A percentile compares a stretch with the other conserved stretches of the same genome.
Evolutionary conservation across 2,888 invertebrate genomes (phyloP).

Genomic region (Calameuta idolon): DNA sequence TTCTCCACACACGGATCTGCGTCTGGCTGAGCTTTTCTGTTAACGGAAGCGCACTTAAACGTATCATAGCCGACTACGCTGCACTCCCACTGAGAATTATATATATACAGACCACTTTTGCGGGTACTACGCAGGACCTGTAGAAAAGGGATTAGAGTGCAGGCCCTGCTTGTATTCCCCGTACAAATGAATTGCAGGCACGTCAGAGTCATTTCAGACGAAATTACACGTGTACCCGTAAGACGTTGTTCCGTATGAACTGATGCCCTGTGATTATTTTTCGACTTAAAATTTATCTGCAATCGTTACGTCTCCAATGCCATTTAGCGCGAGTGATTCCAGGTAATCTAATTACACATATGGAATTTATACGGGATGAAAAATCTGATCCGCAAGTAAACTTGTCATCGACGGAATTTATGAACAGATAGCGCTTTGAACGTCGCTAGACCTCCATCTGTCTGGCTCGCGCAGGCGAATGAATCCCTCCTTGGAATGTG

Average conservation of each 20-base stretch:
- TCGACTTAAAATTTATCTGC: background rate
- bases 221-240: background rate
- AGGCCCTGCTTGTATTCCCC: background rate
- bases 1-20: constrained; percentile 5
- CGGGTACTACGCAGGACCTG: background rate
- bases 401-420: background rate
- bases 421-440: background rate
- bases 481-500: background rate
- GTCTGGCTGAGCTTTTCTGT: constrained; percentile 30
- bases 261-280: no score
- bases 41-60: constrained; percentile 41
- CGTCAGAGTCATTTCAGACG: background rate
- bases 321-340: background rate
- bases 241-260: no score
- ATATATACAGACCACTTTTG: background rate
- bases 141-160: background rate
- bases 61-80: constrained; percentile 5
- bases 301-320: background rate
- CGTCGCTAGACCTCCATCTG: background rate
- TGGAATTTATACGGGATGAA: background rate
- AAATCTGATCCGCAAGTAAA: background rate
- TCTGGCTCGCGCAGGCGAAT: background rate
- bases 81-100: background rate
- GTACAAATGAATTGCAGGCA: background rate
- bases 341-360: background rate